Evolutionary conservation across 1,140 invertebrate species (phyloP).

Genomic region (Ladona fulva): DNA sequence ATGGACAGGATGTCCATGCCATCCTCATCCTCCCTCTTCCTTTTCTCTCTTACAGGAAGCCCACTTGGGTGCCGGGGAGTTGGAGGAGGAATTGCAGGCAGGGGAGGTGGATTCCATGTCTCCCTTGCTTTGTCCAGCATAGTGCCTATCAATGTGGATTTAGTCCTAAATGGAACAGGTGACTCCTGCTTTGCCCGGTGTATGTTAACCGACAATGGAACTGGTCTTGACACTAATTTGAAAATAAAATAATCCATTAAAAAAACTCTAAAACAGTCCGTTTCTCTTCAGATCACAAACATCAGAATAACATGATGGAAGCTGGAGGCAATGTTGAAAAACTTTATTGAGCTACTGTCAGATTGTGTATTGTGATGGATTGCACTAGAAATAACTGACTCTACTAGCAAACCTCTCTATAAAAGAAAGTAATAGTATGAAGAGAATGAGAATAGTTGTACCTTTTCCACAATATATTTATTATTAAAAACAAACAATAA

Average conservation of each 20-base stretch:
- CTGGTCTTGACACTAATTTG: slow-evolving; percentile 27
- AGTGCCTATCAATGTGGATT: slow-evolving; percentile 20
- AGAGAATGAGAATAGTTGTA: too few species aligned
- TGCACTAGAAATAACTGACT: too few species aligned
- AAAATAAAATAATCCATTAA: background rate
- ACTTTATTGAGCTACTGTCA: too few species aligned
- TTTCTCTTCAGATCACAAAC: too few species aligned
- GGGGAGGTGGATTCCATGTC: slow-evolving; percentile 18
- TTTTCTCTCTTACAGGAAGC: background rate
- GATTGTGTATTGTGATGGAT: too few species aligned
- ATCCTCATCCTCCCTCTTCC: background rate
- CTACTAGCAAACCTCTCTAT: too few species aligned
- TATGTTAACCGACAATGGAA: slow-evolving; percentile 35
- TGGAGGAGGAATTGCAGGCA: background rate
- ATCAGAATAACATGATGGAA: too few species aligned
- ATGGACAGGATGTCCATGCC: background rate
- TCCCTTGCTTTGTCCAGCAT: slow-evolving; percentile 19
- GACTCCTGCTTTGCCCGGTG: slow-evolving; percentile 21
- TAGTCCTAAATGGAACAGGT: background rate
- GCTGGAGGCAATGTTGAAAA: too few species aligned
- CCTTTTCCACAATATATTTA: too few species aligned
- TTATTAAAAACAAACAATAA: too few species aligned
- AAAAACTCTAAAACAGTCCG: too few species aligned
- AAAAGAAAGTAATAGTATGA: too few species aligned
- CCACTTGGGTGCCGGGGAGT: background rate